Evolutionary conservation across 1,140 invertebrate genomes (phyloP).

Genomic region (Maniola jurtina): DNA sequence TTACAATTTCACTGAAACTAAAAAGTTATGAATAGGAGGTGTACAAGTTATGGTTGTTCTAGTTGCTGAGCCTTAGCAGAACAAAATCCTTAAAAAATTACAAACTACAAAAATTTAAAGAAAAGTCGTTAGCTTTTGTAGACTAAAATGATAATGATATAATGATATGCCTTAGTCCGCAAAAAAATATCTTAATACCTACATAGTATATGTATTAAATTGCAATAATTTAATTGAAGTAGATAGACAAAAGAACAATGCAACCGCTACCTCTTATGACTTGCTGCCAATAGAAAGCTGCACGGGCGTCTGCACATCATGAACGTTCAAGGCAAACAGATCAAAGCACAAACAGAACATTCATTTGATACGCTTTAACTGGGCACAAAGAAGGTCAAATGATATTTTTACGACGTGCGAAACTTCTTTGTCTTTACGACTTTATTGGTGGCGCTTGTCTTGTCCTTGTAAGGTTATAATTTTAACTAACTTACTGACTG

Average conservation of each 20-base stretch:
- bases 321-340: constrained; percentile 51
- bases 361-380: constrained; percentile 28
- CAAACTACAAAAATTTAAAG: too few relatives aligned
- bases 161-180: too few relatives aligned
- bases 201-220: too few relatives aligned
- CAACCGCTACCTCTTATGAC: constrained; percentile 26
- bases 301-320: constrained; percentile 47
- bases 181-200: too few relatives aligned
- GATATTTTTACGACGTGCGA: constrained; percentile 40
- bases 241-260: neutral
- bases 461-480: constrained; percentile 19
- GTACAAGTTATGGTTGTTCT: too few relatives aligned
- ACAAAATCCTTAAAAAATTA: too few relatives aligned
- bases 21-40: too few relatives aligned
- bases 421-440: constrained; percentile 34
- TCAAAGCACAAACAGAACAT: constrained; percentile 48
- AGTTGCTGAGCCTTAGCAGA: too few relatives aligned
- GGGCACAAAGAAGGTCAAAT: constrained; percentile 39
- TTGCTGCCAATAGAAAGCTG: constrained; percentile 17
- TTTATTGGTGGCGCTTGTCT: constrained; percentile 23
- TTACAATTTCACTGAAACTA: too few relatives aligned
- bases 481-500: neutral
- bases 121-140: too few relatives aligned
- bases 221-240: too few relatives aligned
- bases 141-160: too few relatives aligned